A percentile compares a stretch with the other conserved stretches of the same genome.
Conservation (phyloP, 92 coral and sea anemone species). For the Epizoanthus fatuus region DNA sequence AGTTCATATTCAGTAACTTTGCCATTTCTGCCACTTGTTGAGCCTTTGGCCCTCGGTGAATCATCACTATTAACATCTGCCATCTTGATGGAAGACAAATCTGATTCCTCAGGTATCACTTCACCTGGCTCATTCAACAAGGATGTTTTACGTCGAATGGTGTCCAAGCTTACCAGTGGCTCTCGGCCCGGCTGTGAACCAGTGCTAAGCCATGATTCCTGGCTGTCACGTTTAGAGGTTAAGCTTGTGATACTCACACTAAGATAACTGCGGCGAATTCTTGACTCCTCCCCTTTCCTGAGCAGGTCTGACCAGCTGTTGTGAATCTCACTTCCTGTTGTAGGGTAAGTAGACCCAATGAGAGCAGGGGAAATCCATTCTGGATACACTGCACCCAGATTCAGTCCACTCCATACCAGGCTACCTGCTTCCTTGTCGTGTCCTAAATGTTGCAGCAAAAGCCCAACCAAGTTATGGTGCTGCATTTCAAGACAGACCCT, state of each 20-base stretch:
- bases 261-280: conserved; percentile 43
- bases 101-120: conserved; percentile 28
- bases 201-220: conserved; percentile 18
- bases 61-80: neutral
- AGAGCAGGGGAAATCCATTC: conserved; percentile 94
- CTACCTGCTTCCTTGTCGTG: conserved; percentile 96
- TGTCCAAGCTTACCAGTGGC: conserved; percentile 31
- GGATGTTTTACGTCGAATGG: conserved; percentile 33
- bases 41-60: too few species aligned
- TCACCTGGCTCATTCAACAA: conserved; percentile 18
- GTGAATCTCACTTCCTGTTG: conserved; percentile 48
- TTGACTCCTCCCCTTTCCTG: conserved; percentile 74
- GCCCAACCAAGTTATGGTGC: conserved; percentile 82
- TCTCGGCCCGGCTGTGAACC: conserved; percentile 17
- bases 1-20: conserved; percentile 53
- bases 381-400: conserved; percentile 85
- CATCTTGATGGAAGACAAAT: neutral
- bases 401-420: conserved; percentile 92
- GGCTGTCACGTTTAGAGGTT: conserved; percentile 4
- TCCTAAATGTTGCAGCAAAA: conserved; percentile 92
- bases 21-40: neutral
- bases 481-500: conserved; percentile 87
- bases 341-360: conserved; percentile 72
- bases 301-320: conserved; percentile 75
- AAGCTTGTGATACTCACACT: conserved; percentile 48